Base-by-base conservation (phyloP, 2,113 vertebrate species). In the Myotis brandtii region DNA sequence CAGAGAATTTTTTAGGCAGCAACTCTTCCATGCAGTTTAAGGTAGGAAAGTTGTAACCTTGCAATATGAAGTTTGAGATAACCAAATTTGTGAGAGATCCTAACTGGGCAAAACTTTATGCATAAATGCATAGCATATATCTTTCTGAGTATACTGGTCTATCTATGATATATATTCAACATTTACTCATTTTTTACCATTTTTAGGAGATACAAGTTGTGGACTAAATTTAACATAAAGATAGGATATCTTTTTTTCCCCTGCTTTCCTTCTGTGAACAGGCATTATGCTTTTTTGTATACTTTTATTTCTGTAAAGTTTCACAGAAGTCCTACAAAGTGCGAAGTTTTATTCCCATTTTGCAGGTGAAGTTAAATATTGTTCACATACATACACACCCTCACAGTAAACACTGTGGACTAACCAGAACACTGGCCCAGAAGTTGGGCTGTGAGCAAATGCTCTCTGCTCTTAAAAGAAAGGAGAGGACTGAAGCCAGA, bases 201-300 rank as follows among this genome's bases (percentile, higher is more conserved):
- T 93, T 79, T 79, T 81, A 75, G 86, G 25, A 16, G 30, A 43
- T 66, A 30, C 12, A 89, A 67, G 1, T 75, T 93, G 48, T 91
- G 40, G 21, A 32, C 92, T 93, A 88, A 88, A 91, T 88, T 56
- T 76, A 88, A 50, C 34, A 67, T 82, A 23, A 95, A 93, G 11
- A 87, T 75, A 64, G 48, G n/a, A 6, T 91, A 75, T 9, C 52
- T 18, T 85, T 52, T 27, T 62, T 13, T 11, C 1, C 37, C 37
- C 80, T 56, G 13, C 40, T 83, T 76, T 30, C 32, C 52, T 66
- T 5, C 25, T 30, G 14, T 70, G 70, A 69, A n/a, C 27, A 34
- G 30, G 25, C 17, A 52, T 59, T 80, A 21, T 89, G 25, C 30
- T 52, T 14, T 56, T 93, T 81, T 72, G 16, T n/a, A 14, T 70